Evolutionary conservation across 2,888 invertebrate species (phyloP).

Genomic region (Adineta ricciae): DNA sequence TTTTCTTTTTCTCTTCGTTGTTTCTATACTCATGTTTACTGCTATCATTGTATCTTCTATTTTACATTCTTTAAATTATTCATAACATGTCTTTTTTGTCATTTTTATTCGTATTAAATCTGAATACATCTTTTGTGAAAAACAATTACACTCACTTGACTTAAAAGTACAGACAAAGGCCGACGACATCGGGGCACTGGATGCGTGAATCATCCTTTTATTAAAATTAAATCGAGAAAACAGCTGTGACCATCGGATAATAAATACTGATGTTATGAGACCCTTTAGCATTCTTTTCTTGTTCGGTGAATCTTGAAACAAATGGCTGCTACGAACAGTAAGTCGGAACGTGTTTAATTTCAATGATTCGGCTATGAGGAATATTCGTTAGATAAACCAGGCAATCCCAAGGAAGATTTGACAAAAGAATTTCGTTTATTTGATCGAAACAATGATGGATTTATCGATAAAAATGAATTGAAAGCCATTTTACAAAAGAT

Average conservation of each 20-base stretch:
- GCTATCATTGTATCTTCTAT: not conserved
- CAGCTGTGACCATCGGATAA: not conserved
- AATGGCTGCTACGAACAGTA: not conserved
- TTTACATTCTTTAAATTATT: not conserved
- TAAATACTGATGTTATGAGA: not conserved
- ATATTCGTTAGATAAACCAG: not conserved
- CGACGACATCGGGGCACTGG: no score
- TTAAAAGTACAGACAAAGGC: no score
- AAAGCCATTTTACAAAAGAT: not conserved
- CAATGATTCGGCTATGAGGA: no score
- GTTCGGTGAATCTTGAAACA: not conserved
- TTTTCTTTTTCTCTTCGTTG: not conserved
- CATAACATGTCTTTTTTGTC: not conserved
- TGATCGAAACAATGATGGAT: conserved; percentile 4
- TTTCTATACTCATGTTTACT: not conserved
- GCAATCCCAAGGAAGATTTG: not conserved
- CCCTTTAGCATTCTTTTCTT: not conserved
- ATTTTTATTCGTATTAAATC: no score
- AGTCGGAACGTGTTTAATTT: not conserved
- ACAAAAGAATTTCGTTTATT: not conserved
- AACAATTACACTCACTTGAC: no score
- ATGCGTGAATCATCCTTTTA: not conserved
- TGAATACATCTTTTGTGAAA: no score
- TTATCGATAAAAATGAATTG: not conserved
- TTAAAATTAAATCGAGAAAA: not conserved